Percentiles rank a stretch among this genome's conserved stretches.
phyloP scores from a whole-genome alignment of 2,113 vertebrate species.

The Leucopsar rothschildi region DNA sequence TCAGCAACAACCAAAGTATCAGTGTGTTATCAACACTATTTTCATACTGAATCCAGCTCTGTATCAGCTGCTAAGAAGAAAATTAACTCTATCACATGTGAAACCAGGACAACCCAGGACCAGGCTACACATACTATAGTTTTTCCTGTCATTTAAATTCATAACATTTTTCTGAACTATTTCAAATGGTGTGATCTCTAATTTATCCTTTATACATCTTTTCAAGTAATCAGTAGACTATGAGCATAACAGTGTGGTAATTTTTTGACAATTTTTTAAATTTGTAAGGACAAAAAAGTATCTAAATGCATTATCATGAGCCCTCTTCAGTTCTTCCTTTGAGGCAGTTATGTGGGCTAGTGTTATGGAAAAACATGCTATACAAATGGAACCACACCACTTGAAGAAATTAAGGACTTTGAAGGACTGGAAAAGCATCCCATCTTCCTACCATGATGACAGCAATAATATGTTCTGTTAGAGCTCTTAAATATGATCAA shows the following conservation, averaged over 20 bases:
- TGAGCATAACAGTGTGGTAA: neutral
- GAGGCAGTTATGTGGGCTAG: neutral
- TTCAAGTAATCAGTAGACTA: neutral
- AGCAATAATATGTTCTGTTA: neutral
- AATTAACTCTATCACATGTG: neutral
- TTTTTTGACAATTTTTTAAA: neutral
- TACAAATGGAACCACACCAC: neutral
- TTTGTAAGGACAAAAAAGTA: neutral
- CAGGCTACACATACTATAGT: neutral
- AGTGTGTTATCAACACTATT: neutral
- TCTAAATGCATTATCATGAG: neutral
- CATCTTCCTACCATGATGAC: neutral
- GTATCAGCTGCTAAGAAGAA: neutral
- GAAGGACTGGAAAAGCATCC: conserved; percentile 16
- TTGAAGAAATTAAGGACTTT: neutral
- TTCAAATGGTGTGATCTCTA: neutral
- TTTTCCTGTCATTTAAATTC: neutral
- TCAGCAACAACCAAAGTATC: no score
- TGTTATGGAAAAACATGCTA: neutral
- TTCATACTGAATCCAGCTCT: neutral
- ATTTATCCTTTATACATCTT: neutral
- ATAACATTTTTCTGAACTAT: neutral
- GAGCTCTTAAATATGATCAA: neutral
- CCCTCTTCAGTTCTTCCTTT: neutral
- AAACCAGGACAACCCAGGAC: neutral